Conservation (phyloP, 2,888 invertebrate species). For the Ashinkailepas kermadecensis region DNA sequence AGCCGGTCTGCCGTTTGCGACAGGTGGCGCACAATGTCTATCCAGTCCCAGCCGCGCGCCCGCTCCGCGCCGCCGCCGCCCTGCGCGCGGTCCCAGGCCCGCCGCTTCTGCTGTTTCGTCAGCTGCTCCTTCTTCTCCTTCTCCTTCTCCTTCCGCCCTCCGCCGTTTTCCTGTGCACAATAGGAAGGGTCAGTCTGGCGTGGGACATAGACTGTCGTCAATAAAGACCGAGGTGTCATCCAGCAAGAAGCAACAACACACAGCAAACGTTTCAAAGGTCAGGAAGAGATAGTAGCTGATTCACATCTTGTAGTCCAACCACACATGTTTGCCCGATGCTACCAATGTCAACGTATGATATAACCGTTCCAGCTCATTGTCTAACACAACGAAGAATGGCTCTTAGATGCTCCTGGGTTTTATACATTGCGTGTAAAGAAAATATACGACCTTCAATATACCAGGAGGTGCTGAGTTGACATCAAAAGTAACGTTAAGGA, state of each 20-base stretch:
- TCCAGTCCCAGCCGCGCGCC: constrained; percentile 89
- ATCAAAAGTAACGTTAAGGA: too few species aligned
- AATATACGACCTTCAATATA: too few species aligned
- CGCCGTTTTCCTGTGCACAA: neutral
- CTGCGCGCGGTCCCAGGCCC: constrained; percentile 42
- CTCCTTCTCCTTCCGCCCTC: constrained; percentile 42
- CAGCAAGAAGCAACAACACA: neutral
- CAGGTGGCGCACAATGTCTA: constrained; percentile 91
- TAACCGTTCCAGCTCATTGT: neutral
- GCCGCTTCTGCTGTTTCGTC: constrained; percentile 47
- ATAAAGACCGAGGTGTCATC: neutral
- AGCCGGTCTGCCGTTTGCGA: constrained; percentile 58
- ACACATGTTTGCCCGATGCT: too few species aligned
- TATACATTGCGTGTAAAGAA: too few species aligned
- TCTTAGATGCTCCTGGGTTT: too few species aligned
- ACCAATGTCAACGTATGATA: neutral
- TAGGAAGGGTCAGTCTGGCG: neutral
- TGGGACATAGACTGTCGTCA: neutral
- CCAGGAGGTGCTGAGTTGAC: too few species aligned
- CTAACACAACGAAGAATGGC: too few species aligned
- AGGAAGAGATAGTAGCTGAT: too few species aligned
- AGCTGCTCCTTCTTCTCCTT: constrained; percentile 46
- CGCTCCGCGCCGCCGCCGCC: constrained; percentile 58
- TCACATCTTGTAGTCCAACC: too few species aligned
- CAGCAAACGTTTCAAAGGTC: neutral